Evolutionary conservation across 2,113 vertebrate species (phyloP), one percentile per base, ranked within the genome.

Genomic region (Calcarius ornatus): DNA sequence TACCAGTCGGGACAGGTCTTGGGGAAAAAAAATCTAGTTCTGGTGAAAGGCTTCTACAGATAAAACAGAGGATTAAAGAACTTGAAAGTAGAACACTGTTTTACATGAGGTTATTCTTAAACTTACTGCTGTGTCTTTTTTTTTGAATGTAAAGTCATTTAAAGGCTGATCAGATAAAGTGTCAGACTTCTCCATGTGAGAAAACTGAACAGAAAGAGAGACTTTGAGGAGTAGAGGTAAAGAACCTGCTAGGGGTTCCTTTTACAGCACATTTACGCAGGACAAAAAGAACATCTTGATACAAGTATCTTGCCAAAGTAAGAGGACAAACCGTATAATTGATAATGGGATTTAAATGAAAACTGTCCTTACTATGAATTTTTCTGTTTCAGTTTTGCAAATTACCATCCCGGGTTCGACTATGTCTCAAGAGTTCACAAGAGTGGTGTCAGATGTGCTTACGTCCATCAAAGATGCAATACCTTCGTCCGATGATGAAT

Each of bases 401-500:
- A 82, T 85, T 82, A 61, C 48, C 45, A 61, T 54, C 28, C 20
- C 37, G 72, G 25, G 59, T 61, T 53, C 5, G 3, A 56, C 33
- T 76, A 1, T 8, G 15, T 66, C 37, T 77, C 28, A 92, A 59
- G 59, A 94, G 27, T 31, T 81, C 79, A 38, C 31, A 73, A 11
- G 47, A 70, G 38, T 31, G 50, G 38, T 56, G 35, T 38, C 59
- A 81, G 27, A 88, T 27, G 79, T 56, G 31, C 10, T 40, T 70
- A 65, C 5, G 14, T 19, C 12, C 38, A 40, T 10, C 19, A 56
- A 97, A 98, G 97, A 93, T 98, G 90, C 97, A 97, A 38, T 99
- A 99, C 99, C 99, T 99, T 99, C 99, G 98, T 97, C 99, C 99
- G 15, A 99, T 99, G 98, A 99, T 99, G 98, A 99, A 99, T 96